Evolutionary conservation across 2,888 invertebrate genomes (phyloP), one percentile per base, ranked within the genome.

Genomic region (Petrolisthes cinctipes): DNA sequence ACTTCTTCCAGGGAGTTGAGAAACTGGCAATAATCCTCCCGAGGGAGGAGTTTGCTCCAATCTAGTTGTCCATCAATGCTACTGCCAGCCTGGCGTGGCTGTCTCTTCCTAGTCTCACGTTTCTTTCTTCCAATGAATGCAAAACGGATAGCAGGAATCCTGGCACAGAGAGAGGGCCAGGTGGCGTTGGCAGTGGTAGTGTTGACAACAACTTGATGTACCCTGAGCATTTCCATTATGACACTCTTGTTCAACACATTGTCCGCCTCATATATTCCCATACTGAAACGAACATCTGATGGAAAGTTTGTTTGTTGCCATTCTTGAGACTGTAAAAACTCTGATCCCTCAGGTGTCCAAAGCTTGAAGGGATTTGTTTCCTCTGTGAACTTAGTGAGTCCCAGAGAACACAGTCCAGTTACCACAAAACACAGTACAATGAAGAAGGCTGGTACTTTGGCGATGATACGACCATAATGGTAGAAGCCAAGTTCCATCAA

Each of bases 341-440:
- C 94, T 0, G 96, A 96, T 75, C 95, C 94, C 71, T 95, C 95
- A 14, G 96, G 96, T 23, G 96, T 95, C 96, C 96, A 96, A 91
- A 96, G 93, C 91, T 95, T 95, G 79, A 83, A 89, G 14, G 88
- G 89, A 7, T 89, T 82, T 57, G 85, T 86, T 80, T 91, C 91
- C 61, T 79, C 53, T 6, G 17, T 57, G 82, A 90, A 91, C 17
- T 85, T 87, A 54, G 75, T 81, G 11, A 91, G 73, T 4, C 91
- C 91, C 5, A 91, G 66, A n/a, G 82, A 56, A 68, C 90, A 88
- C 23, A 85, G 61, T 3, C 73, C 88, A 14, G 89, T 83, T 23
- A 90, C 6, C 5, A 85, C 81, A 14, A 91, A 78, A 23, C 89
- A 90, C 17, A 88, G 56, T 23, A 86, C 11, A 54, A 90, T 87